These are phyloP conservation scores for Leucopsar rothschildi DNA, from an alignment of 2,113 vertebrate species.

Conservation along the genomic window DNA sequence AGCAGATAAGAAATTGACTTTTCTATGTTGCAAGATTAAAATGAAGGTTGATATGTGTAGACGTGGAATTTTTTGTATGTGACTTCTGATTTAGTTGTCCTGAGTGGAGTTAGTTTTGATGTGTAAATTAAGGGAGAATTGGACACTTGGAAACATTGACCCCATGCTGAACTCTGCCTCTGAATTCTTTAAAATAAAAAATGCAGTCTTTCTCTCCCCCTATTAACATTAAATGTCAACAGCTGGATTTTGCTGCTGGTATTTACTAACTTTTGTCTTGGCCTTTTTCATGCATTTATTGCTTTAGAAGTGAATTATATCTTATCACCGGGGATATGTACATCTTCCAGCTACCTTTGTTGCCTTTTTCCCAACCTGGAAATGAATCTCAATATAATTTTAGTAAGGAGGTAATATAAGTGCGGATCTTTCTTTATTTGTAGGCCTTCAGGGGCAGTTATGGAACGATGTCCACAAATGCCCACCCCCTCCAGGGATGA, in stretches of 20 bases:
- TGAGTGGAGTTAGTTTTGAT: not conserved
- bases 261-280: not conserved
- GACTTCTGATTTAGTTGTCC: not conserved
- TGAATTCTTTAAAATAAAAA: not conserved
- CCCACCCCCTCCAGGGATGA: not conserved
- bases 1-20: not conserved
- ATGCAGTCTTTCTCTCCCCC: not conserved
- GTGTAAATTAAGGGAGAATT: not conserved
- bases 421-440: not conserved
- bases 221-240: constrained; percentile 12
- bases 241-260: constrained; percentile 14
- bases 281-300: not conserved
- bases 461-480: not conserved
- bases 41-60: not conserved
- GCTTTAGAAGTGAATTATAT: not conserved
- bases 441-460: not conserved
- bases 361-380: not conserved
- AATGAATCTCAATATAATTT: not conserved
- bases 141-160: not conserved
- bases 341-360: not conserved
- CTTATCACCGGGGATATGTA: not conserved
- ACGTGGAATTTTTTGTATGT: not conserved
- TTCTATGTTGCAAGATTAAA: not conserved
- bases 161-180: not conserved
- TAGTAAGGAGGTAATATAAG: not conserved